Conservation (phyloP, 2,797 vertebrate genomes). For the Tiaroga cobitis region DNA sequence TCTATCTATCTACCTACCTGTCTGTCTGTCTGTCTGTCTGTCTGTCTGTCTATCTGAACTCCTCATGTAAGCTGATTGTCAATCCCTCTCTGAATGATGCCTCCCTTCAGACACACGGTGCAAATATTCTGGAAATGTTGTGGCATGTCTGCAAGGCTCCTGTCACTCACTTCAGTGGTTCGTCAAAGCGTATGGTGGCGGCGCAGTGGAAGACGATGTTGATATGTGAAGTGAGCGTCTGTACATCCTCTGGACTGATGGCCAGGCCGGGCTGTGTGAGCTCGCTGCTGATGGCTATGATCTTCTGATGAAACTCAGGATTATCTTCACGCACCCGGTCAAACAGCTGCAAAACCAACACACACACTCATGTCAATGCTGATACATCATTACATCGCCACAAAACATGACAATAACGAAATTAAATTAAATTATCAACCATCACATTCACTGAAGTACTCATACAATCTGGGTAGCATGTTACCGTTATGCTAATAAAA, state of each 20-base stretch:
- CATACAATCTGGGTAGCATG: background rate
- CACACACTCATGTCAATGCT: background rate
- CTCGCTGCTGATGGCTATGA: conserved; percentile 89
- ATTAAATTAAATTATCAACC: background rate
- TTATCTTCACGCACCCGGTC: conserved; percentile 89
- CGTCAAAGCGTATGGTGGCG: conserved; percentile 86
- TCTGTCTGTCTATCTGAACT: accelerated
- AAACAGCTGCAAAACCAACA: conserved; percentile 82
- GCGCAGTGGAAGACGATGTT: conserved; percentile 88
- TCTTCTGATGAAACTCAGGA: conserved; percentile 90
- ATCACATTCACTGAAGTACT: background rate
- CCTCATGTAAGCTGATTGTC: background rate
- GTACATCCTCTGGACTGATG: conserved; percentile 85
- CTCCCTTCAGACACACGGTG: background rate
- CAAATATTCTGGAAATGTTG: background rate
- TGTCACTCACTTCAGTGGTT: conserved; percentile 78
- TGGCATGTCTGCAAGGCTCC: background rate
- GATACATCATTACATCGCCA: background rate
- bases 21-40: accelerated
- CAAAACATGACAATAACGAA: background rate
- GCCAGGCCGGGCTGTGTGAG: conserved; percentile 88
- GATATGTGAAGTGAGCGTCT: conserved; percentile 81
- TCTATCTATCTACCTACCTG: accelerated
- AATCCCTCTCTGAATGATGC: no score
- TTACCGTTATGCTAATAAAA: background rate